These are phyloP conservation scores for Manis pentadactyla DNA, from an alignment of 2,797 vertebrate genomes.

Conservation along the genomic window DNA sequence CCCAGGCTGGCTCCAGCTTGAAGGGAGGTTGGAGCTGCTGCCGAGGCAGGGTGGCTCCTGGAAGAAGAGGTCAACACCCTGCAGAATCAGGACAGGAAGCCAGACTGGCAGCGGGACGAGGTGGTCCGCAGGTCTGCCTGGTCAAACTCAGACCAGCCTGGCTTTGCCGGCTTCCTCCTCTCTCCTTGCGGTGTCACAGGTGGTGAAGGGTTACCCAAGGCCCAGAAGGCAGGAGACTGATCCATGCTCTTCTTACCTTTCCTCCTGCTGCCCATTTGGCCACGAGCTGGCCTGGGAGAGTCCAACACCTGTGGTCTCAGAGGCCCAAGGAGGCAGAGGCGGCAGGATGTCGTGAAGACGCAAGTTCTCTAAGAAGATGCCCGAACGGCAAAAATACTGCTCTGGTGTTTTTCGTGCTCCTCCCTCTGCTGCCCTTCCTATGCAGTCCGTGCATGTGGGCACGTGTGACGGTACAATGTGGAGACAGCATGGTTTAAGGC, in stretches of 20 bases:
- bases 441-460: fast-evolving
- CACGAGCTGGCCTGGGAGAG: fast-evolving
- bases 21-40: not conserved
- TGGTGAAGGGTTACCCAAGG: too few species aligned
- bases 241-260: not conserved
- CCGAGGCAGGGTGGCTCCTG: fast-evolving
- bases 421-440: fast-evolving
- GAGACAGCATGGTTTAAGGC: not conserved
- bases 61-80: not conserved
- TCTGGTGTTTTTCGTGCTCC: fast-evolving
- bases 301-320: not conserved
- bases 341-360: fast-evolving
- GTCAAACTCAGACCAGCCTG: not conserved
- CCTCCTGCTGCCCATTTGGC: too few species aligned
- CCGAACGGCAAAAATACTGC: fast-evolving
- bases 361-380: not conserved
- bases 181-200: too few species aligned
- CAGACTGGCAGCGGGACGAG: fast-evolving
- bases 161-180: too few species aligned
- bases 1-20: not conserved
- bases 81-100: not conserved
- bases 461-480: fast-evolving
- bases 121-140: fast-evolving
- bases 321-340: not conserved
- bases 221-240: fast-evolving